Conservation (phyloP, 2,113 vertebrate genomes). For the Dasyurus viverrinus region DNA sequence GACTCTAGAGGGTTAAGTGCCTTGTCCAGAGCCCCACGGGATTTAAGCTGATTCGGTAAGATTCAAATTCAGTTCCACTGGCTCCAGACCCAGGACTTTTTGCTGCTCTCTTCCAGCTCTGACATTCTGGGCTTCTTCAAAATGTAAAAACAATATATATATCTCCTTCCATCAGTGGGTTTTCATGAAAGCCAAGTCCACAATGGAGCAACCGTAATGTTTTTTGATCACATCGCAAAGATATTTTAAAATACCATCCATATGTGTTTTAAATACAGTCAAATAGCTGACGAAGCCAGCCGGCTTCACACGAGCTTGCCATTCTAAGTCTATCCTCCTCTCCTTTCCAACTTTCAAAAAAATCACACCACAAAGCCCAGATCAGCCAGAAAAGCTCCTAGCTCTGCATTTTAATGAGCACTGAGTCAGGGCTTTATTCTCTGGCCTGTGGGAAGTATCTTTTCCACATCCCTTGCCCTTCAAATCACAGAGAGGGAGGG, state of each 20-base stretch:
- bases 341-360: constrained; percentile 72
- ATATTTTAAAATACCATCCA: constrained; percentile 81
- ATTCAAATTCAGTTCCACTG: constrained; percentile 11
- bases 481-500: not conserved
- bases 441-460: not conserved
- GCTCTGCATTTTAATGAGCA: constrained; percentile 25
- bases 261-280: constrained; percentile 81
- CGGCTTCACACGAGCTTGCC: constrained; percentile 74
- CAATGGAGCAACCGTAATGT: constrained; percentile 77
- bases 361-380: constrained; percentile 78
- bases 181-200: constrained; percentile 78
- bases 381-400: constrained; percentile 57
- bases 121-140: constrained; percentile 49
- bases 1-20: not conserved
- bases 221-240: constrained; percentile 78
- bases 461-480: not conserved
- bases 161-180: constrained; percentile 69
- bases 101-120: constrained; percentile 16
- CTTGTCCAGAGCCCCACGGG: not conserved
- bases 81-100: constrained; percentile 18
- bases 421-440: constrained; percentile 16
- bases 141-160: constrained; percentile 61
- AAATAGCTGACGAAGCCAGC: constrained; percentile 77
- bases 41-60: not conserved
- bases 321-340: constrained; percentile 75